Conservation (phyloP, 2,888 invertebrate genomes). For the Therioaphis trifolii region DNA sequence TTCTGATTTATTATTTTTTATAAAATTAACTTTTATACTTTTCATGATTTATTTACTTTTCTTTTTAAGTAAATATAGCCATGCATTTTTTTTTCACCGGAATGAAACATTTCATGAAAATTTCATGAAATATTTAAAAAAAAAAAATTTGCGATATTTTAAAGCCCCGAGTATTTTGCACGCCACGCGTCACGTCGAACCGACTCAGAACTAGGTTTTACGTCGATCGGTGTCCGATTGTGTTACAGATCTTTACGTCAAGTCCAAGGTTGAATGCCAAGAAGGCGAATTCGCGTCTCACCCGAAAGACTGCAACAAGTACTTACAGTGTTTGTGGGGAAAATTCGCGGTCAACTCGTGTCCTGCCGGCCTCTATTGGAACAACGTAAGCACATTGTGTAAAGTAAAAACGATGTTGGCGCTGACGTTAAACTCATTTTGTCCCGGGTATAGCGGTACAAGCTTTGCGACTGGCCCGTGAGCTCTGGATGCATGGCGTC, state of each 20-base stretch:
- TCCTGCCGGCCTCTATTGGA: conserved; percentile 80
- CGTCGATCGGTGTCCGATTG: no score
- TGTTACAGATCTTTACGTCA: not conserved
- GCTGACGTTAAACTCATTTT: not conserved
- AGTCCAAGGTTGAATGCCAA: conserved; percentile 63
- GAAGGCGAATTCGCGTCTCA: conserved; percentile 72
- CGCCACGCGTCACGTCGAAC: no score
- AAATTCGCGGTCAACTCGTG: conserved; percentile 80
- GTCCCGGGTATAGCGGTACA: conserved; percentile 2
- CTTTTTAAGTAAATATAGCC: no score
- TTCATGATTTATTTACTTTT: no score
- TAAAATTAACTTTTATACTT: no score
- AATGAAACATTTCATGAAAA: no score
- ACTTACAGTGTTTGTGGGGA: conserved; percentile 83
- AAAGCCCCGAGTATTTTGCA: no score
- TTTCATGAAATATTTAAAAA: no score
- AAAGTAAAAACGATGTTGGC: not conserved
- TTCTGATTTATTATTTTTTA: no score
- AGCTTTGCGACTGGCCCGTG: conserved; percentile 66
- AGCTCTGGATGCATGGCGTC: conserved; percentile 65
- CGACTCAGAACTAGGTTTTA: no score
- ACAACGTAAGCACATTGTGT: conserved; percentile 72
- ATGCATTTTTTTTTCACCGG: no score
- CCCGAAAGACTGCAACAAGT: conserved; percentile 79
- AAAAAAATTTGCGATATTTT: no score